phyloP scores from a whole-genome alignment of 2,888 invertebrate genomes.

The Osmoderma eremita region DNA sequence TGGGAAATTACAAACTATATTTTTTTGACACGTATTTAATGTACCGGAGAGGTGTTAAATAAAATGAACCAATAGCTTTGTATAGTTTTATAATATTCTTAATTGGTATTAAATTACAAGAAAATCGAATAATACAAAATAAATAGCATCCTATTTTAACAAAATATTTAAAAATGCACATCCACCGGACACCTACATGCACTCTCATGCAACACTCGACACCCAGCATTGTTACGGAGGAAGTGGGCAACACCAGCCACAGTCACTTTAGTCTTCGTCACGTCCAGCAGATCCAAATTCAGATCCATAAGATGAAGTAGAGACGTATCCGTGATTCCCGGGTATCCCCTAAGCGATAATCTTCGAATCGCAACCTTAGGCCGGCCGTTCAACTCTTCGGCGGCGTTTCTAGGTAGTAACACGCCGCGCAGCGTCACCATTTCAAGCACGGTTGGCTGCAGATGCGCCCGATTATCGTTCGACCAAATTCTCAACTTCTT shows the following conservation, averaged over 20 bases:
- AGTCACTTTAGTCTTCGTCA: slow-evolving; percentile 75
- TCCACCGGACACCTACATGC: slow-evolving; percentile 56
- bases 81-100: too few species aligned
- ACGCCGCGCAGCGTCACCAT: slow-evolving; percentile 2
- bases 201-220: slow-evolving; percentile 64
- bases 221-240: slow-evolving; percentile 69
- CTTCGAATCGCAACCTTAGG: slow-evolving; percentile 31
- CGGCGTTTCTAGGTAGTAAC: slow-evolving; percentile 5
- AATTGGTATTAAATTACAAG: too few species aligned
- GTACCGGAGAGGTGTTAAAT: too few species aligned
- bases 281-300: slow-evolving; percentile 67
- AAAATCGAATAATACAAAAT: too few species aligned
- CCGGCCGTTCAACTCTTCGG: background rate
- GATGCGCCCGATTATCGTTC: background rate
- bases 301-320: slow-evolving; percentile 53
- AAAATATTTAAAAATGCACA: slow-evolving; percentile 50
- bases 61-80: too few species aligned
- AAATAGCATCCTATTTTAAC: too few species aligned
- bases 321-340: slow-evolving; percentile 53
- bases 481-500: background rate
- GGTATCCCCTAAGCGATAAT: slow-evolving; percentile 57
- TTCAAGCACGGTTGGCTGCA: background rate
- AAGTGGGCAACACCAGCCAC: slow-evolving; percentile 71
- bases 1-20: too few species aligned
- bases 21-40: too few species aligned